These are phyloP conservation scores for Notiomystis cincta DNA, from an alignment of 2,113 vertebrate species.

Conservation along the genomic window DNA sequence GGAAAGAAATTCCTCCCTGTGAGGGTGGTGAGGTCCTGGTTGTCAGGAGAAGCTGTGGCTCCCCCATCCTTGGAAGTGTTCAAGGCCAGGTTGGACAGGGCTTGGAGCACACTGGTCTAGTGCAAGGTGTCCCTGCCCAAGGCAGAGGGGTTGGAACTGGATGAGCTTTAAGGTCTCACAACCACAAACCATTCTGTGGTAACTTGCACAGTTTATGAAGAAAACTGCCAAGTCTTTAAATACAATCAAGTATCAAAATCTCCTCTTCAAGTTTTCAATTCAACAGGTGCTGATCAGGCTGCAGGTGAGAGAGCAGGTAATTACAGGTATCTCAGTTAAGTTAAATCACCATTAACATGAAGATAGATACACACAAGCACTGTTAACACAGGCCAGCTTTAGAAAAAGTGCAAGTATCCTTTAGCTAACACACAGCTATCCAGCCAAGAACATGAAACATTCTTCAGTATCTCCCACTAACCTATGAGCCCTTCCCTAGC, in stretches of 20 bases:
- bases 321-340: not conserved
- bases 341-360: not conserved
- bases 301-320: not conserved
- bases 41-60: not conserved
- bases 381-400: not conserved
- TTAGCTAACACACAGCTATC: not conserved
- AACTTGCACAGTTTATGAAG: not conserved
- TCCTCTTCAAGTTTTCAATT: not conserved
- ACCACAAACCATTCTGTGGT: not conserved
- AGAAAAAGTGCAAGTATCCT: not conserved
- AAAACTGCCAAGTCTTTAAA: not conserved
- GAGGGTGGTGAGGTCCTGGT: not conserved
- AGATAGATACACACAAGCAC: not conserved
- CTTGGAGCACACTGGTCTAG: not conserved
- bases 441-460: not conserved
- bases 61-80: not conserved
- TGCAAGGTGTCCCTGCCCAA: not conserved
- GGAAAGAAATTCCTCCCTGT: not conserved
- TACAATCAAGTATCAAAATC: not conserved
- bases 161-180: not conserved
- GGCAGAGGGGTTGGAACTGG: not conserved
- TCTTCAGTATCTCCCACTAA: not conserved
- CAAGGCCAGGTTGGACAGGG: not conserved
- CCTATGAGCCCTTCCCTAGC: not conserved
- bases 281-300: not conserved